Base-by-base conservation (phyloP, 2,888 invertebrate species). In the Idaea aversata region DNA sequence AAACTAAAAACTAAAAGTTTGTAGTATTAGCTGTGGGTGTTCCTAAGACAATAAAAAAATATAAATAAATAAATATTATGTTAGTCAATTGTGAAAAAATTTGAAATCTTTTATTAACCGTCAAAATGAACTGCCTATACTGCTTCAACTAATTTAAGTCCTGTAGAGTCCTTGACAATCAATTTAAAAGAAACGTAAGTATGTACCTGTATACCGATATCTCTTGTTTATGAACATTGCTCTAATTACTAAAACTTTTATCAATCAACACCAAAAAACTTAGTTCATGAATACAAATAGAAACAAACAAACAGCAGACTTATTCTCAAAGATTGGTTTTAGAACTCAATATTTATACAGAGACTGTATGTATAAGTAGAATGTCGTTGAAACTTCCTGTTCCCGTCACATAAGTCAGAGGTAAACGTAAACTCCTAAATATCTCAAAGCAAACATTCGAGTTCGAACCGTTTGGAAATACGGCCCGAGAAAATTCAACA, bases 401-500 rank as follows among this genome's bases (percentile, higher is more conserved):
- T 34, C 47, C 36, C 63, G 67, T 70, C 68, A 76, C 78, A 81
- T 79, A 81, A 80, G 77, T 80, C 75, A 80, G 72, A 71, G 73
- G 73, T 69, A 78, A 76, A 78, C 70, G 76, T 71, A 76, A 80
- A 71, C 76, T 74, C 76, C 80, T 81, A 83, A 85, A 84, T 82
- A 85, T 86, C 82, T 84, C 79, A 81, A 81, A 85, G 85, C 83
- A 86, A 86, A 87, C 85, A 88, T 86, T 86, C 79, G 82, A 73
- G 75, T 79, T 79, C 74, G 69, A 78, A 76, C 80, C 77, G 78
- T 85, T 85, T 76, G 79, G 78, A 85, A 87, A 86, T 83, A 83
- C 79, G 75, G 79, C 79, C 74, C 70, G 77, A 78, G 78, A 77
- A 82, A 84, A 82, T 84, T 83, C 79, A 70, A 77, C 35, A 13